These are phyloP conservation scores for Leptopterna dolabrata DNA, from an alignment of 2,888 invertebrate species.

Conservation along the genomic window DNA sequence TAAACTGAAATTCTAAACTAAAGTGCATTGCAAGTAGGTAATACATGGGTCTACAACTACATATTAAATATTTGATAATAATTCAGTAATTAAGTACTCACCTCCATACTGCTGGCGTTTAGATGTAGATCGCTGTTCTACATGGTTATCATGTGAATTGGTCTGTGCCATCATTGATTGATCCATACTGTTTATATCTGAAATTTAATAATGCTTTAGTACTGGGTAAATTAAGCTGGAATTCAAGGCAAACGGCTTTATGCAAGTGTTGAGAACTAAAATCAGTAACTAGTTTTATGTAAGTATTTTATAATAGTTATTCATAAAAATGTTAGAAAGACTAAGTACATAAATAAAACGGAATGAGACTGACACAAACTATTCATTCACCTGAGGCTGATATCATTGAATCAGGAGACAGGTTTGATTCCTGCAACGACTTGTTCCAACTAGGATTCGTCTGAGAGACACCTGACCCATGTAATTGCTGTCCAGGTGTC, in stretches of 20 bases:
- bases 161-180: constrained; percentile 51
- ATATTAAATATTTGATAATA: neutral
- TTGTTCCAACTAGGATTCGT: constrained; percentile 60
- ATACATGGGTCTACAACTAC: neutral
- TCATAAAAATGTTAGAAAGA: too few species aligned
- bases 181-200: constrained; percentile 55
- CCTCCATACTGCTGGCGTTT: constrained; percentile 52
- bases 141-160: constrained; percentile 56
- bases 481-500: constrained; percentile 48
- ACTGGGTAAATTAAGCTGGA: neutral
- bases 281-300: too few species aligned
- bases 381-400: constrained; percentile 64
- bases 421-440: constrained; percentile 63
- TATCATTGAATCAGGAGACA: constrained; percentile 65
- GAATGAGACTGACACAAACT: neutral
- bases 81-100: neutral
- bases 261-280: too few species aligned
- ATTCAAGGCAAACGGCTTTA: too few species aligned
- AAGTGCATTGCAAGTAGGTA: neutral
- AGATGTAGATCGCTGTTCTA: constrained; percentile 55
- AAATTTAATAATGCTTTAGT: constrained; percentile 2
- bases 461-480: constrained; percentile 58
- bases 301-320: too few species aligned
- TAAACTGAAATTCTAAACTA: neutral
- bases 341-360: too few species aligned